phyloP scores from a whole-genome alignment of 2,888 invertebrate species.

The Acanthosepion esculentum region DNA sequence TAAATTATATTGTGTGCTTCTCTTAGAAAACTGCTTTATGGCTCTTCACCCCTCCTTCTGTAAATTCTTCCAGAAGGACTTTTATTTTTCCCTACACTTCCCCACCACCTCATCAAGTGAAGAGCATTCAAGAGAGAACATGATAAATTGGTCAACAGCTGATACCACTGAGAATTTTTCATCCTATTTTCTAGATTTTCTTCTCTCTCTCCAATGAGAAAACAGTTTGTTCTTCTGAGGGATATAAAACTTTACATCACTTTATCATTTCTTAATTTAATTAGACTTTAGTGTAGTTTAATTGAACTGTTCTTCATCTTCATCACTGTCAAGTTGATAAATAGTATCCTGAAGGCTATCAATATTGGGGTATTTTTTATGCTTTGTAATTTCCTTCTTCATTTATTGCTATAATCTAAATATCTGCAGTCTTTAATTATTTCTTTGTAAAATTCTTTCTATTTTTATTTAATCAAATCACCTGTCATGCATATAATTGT shows the following conservation, averaged over 20 bases:
- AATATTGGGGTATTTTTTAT: neutral
- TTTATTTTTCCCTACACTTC: neutral
- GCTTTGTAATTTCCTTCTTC: neutral
- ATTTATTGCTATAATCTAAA: neutral
- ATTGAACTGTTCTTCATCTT: neutral
- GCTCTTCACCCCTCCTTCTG: neutral
- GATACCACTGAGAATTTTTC: neutral
- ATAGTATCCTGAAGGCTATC: neutral
- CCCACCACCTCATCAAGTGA: neutral
- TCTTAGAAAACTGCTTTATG: neutral
- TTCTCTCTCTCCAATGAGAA: neutral
- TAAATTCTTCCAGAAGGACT: neutral
- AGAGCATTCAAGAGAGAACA: neutral
- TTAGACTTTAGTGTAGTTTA: neutral
- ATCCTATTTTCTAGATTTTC: neutral
- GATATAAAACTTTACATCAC: neutral
- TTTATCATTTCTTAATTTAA: neutral
- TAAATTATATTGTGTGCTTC: neutral
- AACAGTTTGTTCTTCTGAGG: neutral
- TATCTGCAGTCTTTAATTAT: neutral
- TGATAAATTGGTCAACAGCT: neutral
- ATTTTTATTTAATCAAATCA: neutral
- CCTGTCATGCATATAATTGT: neutral
- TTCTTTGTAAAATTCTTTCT: neutral
- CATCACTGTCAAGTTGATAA: conserved; percentile 13